Percentiles rank a stretch among this genome's conserved stretches.
Evolutionary conservation across 1,140 invertebrate species (phyloP).

Genomic region (Danaus melanippus): DNA sequence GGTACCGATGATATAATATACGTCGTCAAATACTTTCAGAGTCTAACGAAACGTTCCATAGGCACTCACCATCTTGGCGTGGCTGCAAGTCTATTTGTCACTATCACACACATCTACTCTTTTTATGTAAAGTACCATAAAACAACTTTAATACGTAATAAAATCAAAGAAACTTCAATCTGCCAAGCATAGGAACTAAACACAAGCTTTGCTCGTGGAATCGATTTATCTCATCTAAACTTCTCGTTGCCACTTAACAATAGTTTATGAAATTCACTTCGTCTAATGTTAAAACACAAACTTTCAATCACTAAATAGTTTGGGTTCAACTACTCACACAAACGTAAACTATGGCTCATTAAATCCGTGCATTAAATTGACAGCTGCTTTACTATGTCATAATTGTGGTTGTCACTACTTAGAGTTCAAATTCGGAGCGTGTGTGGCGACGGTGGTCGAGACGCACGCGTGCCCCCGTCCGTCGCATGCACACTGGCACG

Average conservation of each 20-base stretch:
- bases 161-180: constrained; percentile 20
- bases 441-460: constrained; percentile 61
- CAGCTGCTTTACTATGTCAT: constrained; percentile 23
- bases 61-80: constrained; percentile 8
- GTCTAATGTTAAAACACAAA: constrained; percentile 25
- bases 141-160: constrained; percentile 4
- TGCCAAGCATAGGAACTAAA: constrained; percentile 68
- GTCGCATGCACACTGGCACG: constrained; percentile 51
- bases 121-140: too few relatives aligned
- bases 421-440: constrained; percentile 66
- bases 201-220: constrained; percentile 63
- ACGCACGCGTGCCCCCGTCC: constrained; percentile 47
- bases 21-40: too few relatives aligned
- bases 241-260: constrained; percentile 38
- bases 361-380: constrained; percentile 44
- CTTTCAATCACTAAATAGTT: constrained; percentile 22
- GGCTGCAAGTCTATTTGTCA: not conserved
- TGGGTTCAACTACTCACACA: constrained; percentile 27
- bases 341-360: constrained; percentile 34
- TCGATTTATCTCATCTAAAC: constrained; percentile 38
- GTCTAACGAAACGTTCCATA: not conserved
- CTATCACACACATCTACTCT: constrained; percentile 3
- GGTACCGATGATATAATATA: too few relatives aligned
- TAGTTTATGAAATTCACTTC: constrained; percentile 31
- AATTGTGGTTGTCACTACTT: constrained; percentile 20